phyloP scores from a whole-genome alignment of 2,797 vertebrate species.

The Rhodeus uyekii region DNA sequence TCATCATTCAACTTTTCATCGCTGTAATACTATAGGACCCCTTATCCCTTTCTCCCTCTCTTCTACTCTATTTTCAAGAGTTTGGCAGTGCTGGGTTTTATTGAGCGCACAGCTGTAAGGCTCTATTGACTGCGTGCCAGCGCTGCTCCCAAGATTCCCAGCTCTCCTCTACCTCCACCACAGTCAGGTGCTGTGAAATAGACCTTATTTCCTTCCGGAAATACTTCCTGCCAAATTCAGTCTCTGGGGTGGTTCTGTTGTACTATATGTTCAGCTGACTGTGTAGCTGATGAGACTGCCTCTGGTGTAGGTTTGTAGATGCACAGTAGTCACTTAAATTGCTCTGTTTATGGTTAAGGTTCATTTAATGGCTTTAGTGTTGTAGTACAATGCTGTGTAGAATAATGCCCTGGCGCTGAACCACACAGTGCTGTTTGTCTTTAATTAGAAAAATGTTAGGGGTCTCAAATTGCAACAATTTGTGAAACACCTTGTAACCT shows the following conservation, averaged over 20 bases:
- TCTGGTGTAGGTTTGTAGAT: not conserved
- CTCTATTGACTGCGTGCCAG: constrained; percentile 17
- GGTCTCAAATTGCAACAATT: not conserved
- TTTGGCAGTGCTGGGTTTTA: constrained; percentile 1
- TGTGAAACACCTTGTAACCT: not conserved
- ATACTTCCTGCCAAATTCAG: constrained; percentile 18
- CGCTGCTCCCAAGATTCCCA: constrained; percentile 5
- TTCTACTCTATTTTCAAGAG: not conserved
- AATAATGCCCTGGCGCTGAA: not conserved
- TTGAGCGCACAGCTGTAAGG: constrained; percentile 4
- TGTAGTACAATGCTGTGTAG: not conserved
- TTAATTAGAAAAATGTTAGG: not conserved
- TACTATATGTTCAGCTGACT: constrained; percentile 7
- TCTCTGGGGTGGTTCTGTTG: constrained; percentile 6
- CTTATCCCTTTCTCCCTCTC: not conserved
- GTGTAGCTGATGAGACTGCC: not conserved
- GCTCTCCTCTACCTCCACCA: constrained; percentile 18
- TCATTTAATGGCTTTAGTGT: not conserved
- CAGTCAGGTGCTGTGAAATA: constrained; percentile 9
- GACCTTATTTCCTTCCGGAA: constrained; percentile 31
- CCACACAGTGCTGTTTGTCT: not conserved
- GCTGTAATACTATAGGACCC: not conserved
- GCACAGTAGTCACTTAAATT: not conserved
- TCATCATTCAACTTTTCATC: not conserved
- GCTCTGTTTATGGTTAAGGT: constrained; percentile 7